A percentile compares a stretch with the other conserved stretches of the same genome.
Conservation (phyloP, 2,888 invertebrate genomes). For the Quadroppia sp. region DNA sequence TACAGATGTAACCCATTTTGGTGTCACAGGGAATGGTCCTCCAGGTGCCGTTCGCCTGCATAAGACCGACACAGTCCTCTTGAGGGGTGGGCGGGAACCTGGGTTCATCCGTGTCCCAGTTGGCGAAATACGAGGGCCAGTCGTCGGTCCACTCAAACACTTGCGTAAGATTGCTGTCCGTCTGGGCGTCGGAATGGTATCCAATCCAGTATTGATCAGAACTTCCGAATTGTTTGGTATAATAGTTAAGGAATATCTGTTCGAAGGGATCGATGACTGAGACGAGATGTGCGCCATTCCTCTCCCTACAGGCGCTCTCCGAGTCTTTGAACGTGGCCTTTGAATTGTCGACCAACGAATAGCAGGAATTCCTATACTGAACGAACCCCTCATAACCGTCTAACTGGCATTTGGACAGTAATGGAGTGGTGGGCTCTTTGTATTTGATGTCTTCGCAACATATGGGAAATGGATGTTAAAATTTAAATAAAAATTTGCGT, state of each 20-base stretch:
- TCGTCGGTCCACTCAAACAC: neutral
- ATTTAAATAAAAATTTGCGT: too few species aligned
- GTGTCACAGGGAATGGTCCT: neutral
- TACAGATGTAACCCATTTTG: neutral
- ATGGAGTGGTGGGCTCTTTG: too few species aligned
- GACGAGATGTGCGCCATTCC: conserved; percentile 4
- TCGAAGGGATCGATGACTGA: conserved; percentile 3
- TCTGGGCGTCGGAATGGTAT: neutral
- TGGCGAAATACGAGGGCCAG: conserved; percentile 3
- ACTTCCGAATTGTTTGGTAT: neutral
- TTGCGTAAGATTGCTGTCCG: neutral
- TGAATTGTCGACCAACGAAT: neutral
- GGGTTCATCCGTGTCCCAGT: neutral
- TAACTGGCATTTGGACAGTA: neutral
- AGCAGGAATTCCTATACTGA: conserved; percentile 12
- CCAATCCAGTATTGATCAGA: conserved; percentile 10
- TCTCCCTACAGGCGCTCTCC: neutral
- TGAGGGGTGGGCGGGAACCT: neutral
- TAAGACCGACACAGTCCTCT: neutral
- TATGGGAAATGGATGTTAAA: too few species aligned
- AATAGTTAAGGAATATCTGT: neutral
- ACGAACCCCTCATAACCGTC: neutral
- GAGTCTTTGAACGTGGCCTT: neutral
- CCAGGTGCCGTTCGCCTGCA: neutral
- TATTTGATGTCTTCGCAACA: too few species aligned